Conservation (phyloP, 2,888 invertebrate species). For the Eristalinus sepulchralis region DNA sequence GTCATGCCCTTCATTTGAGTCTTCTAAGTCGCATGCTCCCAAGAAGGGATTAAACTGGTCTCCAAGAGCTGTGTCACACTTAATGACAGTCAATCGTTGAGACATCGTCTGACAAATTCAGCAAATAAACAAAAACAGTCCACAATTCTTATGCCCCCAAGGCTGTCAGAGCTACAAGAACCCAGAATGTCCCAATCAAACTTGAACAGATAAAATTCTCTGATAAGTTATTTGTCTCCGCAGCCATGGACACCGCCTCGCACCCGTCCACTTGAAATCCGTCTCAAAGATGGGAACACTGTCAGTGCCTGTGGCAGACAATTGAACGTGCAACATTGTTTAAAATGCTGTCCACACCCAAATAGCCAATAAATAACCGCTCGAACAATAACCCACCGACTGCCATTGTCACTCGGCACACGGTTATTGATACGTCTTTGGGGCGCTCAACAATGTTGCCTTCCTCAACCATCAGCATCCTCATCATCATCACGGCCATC, state of each 20-base stretch:
- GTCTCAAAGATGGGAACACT: not conserved
- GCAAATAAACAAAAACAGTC: too few relatives aligned
- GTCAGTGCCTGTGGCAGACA: not conserved
- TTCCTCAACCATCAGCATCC: conserved; percentile 23
- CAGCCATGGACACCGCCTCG: not conserved
- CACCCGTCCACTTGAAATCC: not conserved
- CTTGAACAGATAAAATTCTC: not conserved
- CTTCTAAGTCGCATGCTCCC: too few relatives aligned
- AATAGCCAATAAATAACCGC: conserved; percentile 38
- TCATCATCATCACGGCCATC: conserved; percentile 37
- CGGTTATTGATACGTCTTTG: conserved; percentile 55
- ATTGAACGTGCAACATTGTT: conserved; percentile 52
- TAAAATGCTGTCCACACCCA: conserved; percentile 37
- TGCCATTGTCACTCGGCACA: conserved; percentile 44
- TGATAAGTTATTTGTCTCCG: not conserved
- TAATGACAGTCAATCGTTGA: too few relatives aligned
- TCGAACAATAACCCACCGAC: conserved; percentile 48
- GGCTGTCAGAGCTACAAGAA: not conserved
- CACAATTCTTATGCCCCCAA: not conserved
- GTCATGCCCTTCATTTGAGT: too few relatives aligned
- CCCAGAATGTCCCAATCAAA: not conserved
- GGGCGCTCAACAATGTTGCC: conserved; percentile 28
- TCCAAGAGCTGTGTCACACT: too few relatives aligned
- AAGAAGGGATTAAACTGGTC: too few relatives aligned
- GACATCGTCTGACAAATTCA: too few relatives aligned